These are phyloP conservation scores for Acronicta alni DNA, from an alignment of 2,888 invertebrate species.

Conservation along the genomic window DNA sequence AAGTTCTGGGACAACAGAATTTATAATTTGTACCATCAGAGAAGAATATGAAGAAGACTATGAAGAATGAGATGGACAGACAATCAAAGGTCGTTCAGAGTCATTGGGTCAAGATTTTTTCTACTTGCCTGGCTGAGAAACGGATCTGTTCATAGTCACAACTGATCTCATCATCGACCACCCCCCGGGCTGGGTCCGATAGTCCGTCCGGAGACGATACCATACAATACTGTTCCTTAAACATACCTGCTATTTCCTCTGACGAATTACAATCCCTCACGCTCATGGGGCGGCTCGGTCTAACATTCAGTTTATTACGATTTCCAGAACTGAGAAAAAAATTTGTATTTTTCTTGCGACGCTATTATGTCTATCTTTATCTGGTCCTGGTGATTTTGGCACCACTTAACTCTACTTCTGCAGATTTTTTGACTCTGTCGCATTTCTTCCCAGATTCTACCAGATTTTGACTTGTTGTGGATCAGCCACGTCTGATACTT, in stretches of 20 bases:
- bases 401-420: not conserved
- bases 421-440: conserved; percentile 1
- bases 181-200: too few species aligned
- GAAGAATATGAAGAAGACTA: too few species aligned
- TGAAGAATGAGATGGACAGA: too few species aligned
- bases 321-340: conserved; percentile 5
- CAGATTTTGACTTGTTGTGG: not conserved
- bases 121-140: too few species aligned
- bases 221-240: not conserved
- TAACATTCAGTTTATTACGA: not conserved
- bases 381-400: conserved; percentile 6
- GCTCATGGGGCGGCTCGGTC: conserved; percentile 1
- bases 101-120: too few species aligned
- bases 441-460: conserved; percentile 5
- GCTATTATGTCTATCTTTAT: conserved; percentile 4
- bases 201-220: too few species aligned
- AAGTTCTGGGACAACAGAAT: too few species aligned
- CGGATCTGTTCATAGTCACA: too few species aligned
- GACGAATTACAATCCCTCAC: conserved; percentile 1
- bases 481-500: conserved; percentile 1
- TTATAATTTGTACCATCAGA: too few species aligned
- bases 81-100: too few species aligned
- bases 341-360: not conserved
- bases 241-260: conserved; percentile 3
- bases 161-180: too few species aligned